Conservation (phyloP, 2,888 invertebrate genomes). For the Lutraria lutraria region DNA sequence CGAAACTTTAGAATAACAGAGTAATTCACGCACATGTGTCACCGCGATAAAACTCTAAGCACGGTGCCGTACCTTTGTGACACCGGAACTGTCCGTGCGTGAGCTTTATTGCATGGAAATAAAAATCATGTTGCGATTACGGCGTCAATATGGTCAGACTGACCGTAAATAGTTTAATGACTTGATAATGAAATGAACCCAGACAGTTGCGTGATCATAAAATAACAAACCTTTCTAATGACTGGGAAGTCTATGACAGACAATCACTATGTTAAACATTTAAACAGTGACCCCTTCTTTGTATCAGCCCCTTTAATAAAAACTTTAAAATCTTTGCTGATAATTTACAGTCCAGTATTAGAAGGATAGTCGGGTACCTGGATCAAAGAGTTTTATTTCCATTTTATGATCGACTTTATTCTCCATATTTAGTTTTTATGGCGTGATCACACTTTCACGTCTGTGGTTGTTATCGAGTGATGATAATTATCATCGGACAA, state of each 20-base stretch:
- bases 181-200: conserved; percentile 29
- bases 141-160: conserved; percentile 27
- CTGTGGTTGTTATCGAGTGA: conserved; percentile 52
- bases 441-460: conserved; percentile 63
- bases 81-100: background rate
- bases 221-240: conserved; percentile 2
- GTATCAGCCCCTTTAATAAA: conserved; percentile 42
- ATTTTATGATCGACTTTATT: conserved; percentile 59
- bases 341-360: conserved; percentile 39
- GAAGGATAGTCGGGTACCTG: conserved; percentile 38
- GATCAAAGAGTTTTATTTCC: conserved; percentile 49
- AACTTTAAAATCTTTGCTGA: conserved; percentile 29
- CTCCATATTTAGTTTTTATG: conserved; percentile 62
- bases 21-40: background rate
- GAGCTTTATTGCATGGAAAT: background rate
- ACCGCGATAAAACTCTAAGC: background rate
- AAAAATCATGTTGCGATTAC: background rate
- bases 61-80: conserved; percentile 6
- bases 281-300: conserved; percentile 34
- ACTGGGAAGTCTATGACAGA: background rate
- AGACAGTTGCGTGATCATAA: conserved; percentile 32
- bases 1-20: background rate
- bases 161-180: conserved; percentile 15
- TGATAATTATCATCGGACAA: conserved; percentile 23
- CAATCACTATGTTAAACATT: conserved; percentile 14